A percentile compares a stretch with the other conserved stretches of the same genome.
Evolutionary conservation across 2,797 vertebrate species (phyloP).

Genomic region (Limnodromus scolopaceus): DNA sequence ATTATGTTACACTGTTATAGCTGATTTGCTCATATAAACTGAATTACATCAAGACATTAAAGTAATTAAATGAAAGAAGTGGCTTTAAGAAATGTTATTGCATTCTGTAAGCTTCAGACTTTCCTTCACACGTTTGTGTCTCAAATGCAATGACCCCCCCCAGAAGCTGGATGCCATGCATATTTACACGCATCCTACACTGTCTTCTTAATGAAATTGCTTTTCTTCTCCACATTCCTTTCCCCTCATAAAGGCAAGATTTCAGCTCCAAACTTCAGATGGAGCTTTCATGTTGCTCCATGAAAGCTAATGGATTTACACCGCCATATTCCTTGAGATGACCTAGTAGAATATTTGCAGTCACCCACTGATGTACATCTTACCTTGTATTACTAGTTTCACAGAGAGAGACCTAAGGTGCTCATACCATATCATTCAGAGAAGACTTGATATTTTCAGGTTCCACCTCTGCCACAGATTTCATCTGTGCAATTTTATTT

Average conservation of each 20-base stretch:
- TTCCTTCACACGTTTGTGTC: background rate
- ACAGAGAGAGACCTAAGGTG: background rate
- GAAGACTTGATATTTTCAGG: background rate
- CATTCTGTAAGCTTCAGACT: background rate
- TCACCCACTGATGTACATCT: background rate
- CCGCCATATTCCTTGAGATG: background rate
- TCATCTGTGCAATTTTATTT: background rate
- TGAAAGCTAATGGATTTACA: background rate
- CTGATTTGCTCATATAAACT: background rate
- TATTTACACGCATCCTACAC: background rate
- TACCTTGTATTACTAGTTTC: background rate
- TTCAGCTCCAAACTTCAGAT: background rate
- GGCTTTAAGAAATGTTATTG: background rate
- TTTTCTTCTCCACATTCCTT: background rate
- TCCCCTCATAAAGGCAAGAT: background rate
- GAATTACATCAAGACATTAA: background rate
- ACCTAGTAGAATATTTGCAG: background rate
- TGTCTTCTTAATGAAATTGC: background rate
- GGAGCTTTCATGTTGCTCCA: background rate
- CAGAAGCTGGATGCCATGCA: background rate
- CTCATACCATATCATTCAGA: background rate
- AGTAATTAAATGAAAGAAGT: background rate
- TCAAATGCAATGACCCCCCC: background rate
- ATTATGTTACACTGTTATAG: background rate
- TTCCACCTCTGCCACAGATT: background rate